Percentiles rank a stretch among this genome's conserved stretches.
Conservation (phyloP, 35 echinoderm and acorn worm genomes). For the Apostichopus parvimensis region DNA sequence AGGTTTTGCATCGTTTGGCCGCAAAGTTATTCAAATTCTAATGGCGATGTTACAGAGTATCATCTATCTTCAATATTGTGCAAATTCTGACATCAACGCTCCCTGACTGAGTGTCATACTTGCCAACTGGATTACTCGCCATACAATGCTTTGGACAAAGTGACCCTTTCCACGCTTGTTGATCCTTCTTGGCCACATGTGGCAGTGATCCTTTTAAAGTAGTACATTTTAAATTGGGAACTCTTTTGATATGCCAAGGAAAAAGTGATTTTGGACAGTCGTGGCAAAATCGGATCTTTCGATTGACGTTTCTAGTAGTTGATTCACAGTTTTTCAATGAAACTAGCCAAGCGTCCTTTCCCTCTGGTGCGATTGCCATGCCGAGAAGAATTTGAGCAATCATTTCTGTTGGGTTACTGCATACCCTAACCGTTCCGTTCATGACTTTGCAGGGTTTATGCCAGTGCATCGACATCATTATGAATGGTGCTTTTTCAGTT, state of each 20-base stretch:
- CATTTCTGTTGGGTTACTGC: neutral
- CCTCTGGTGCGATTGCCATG: neutral
- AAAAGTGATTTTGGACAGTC: neutral
- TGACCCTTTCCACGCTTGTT: neutral
- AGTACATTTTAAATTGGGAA: neutral
- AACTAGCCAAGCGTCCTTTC: neutral
- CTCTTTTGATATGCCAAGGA: neutral
- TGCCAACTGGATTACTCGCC: neutral
- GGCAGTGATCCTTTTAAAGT: neutral
- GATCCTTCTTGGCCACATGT: neutral
- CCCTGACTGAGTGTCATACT: neutral
- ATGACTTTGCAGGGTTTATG: neutral
- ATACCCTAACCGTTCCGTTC: neutral
- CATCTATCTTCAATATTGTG: too few relatives aligned
- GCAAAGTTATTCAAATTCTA: too few relatives aligned
- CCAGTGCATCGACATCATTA: neutral
- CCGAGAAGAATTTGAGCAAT: slow-evolving; percentile 9
- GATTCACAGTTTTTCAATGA: neutral
- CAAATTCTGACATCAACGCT: too few relatives aligned
- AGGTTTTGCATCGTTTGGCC: too few relatives aligned
- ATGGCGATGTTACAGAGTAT: too few relatives aligned
- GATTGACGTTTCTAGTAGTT: too few relatives aligned
- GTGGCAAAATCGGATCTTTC: neutral
- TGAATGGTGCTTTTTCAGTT: neutral
- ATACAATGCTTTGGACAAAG: neutral